phyloP scores from a whole-genome alignment of 2,888 invertebrate species.

The Calliphora vomitoria region DNA sequence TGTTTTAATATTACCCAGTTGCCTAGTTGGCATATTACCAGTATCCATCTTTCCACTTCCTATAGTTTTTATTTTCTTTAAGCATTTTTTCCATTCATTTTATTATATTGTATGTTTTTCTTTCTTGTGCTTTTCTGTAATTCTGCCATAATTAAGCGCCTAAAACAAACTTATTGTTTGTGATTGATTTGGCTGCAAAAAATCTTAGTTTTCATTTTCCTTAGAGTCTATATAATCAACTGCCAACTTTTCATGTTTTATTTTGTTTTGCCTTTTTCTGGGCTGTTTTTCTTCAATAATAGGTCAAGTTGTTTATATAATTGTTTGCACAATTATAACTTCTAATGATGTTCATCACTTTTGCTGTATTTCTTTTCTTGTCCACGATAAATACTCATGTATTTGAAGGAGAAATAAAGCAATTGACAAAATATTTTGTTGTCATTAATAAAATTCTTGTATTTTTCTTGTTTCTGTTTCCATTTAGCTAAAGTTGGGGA shows the following conservation, averaged over 20 bases:
- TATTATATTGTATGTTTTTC: neutral
- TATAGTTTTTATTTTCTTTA: neutral
- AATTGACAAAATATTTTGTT: conserved; percentile 59
- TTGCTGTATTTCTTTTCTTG: conserved; percentile 10
- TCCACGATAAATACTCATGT: neutral
- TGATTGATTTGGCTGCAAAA: conserved; percentile 12
- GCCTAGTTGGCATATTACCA: conserved; percentile 15
- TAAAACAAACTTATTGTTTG: conserved; percentile 54
- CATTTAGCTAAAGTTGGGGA: neutral
- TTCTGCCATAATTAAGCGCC: conserved; percentile 64
- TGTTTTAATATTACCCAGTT: neutral
- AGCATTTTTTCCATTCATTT: neutral
- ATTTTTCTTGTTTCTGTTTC: conserved; percentile 21
- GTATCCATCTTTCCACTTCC: neutral
- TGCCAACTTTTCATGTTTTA: conserved; percentile 18
- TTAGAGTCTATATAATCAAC: neutral
- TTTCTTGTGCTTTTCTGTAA: neutral
- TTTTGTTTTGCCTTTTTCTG: neutral
- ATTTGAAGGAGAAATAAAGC: neutral
- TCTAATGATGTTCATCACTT: conserved; percentile 44
- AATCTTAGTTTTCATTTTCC: neutral
- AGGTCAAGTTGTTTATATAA: conserved; percentile 72
- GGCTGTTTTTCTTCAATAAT: conserved; percentile 38
- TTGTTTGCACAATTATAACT: conserved; percentile 71
- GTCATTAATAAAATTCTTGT: conserved; percentile 25